These are phyloP conservation scores for Ornithoptera priamus DNA, from an alignment of 2,888 invertebrate genomes.

Conservation along the genomic window DNA sequence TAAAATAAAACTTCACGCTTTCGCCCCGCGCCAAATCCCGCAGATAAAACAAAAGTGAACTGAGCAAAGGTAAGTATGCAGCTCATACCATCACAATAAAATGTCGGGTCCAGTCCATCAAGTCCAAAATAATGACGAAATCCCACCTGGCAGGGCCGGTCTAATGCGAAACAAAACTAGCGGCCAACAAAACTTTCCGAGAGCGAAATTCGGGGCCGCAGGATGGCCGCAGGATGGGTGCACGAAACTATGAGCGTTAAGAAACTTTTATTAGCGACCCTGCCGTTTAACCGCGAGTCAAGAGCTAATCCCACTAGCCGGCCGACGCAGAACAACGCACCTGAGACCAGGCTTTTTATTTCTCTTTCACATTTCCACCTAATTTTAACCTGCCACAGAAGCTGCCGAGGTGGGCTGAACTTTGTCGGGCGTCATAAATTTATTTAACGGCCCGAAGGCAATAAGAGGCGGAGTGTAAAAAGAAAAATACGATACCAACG, in stretches of 20 bases:
- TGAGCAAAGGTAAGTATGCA: conserved; percentile 29
- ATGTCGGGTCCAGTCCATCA: conserved; percentile 52
- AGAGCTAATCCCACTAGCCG: conserved; percentile 70
- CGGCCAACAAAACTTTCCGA: conserved; percentile 54
- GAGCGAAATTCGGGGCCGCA: conserved; percentile 64
- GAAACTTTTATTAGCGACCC: conserved; percentile 74
- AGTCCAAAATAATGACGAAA: conserved; percentile 51
- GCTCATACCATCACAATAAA: conserved; percentile 54
- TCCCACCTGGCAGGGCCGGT: conserved; percentile 56
- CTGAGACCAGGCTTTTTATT: conserved; percentile 75
- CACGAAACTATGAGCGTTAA: conserved; percentile 72
- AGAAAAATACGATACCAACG: conserved; percentile 81
- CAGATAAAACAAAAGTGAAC: conserved; percentile 22
- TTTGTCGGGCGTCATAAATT: conserved; percentile 80
- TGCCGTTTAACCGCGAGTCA: conserved; percentile 73
- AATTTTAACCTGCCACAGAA: conserved; percentile 67
- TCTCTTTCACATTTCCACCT: conserved; percentile 74
- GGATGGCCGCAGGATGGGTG: conserved; percentile 60
- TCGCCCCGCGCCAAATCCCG: conserved; percentile 26
- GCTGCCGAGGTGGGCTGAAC: conserved; percentile 75
- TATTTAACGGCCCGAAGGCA: conserved; percentile 79
- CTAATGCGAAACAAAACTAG: conserved; percentile 61
- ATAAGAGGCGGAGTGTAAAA: conserved; percentile 80
- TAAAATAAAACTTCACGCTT: conserved; percentile 62
- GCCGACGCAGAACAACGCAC: conserved; percentile 61